Evolutionary conservation across 2,888 invertebrate species (phyloP).

Genomic region (Ischnura elegans): DNA sequence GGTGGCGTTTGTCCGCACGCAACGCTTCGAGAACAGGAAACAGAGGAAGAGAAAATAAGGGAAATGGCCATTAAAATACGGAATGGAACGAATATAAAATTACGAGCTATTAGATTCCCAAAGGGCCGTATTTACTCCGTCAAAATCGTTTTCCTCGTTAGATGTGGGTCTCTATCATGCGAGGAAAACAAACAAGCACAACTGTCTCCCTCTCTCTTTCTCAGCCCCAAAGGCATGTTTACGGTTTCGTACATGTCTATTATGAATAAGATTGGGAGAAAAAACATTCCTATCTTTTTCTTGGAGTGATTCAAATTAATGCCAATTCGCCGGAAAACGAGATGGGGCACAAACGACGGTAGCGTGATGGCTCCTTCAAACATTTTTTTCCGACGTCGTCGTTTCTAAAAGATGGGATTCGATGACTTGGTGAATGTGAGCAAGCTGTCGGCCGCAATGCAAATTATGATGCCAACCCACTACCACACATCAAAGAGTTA

Average conservation of each 20-base stretch:
- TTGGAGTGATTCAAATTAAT: neutral
- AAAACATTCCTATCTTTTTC: neutral
- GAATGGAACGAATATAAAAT: constrained; percentile 45
- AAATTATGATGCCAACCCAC: neutral
- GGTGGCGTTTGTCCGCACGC: constrained; percentile 53
- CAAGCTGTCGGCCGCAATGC: neutral
- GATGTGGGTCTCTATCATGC: constrained; percentile 25
- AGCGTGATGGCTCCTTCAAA: neutral
- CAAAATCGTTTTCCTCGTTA: constrained; percentile 33
- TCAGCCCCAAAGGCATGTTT: too few relatives aligned
- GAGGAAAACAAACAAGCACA: neutral
- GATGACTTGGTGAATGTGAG: neutral
- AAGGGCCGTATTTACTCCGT: constrained; percentile 32
- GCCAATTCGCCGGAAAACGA: neutral
- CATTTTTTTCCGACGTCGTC: neutral
- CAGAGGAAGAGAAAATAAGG: neutral
- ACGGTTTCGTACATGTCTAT: neutral
- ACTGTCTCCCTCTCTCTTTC: too few relatives aligned
- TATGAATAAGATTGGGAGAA: neutral
- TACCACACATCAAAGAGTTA: neutral
- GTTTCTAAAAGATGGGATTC: neutral
- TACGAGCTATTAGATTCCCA: constrained; percentile 8
- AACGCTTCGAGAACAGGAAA: neutral
- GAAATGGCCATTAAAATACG: neutral
- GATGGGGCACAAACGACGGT: neutral